phyloP scores from a whole-genome alignment of 2,888 invertebrate species.

The Caenorhabditis doughertyi region DNA sequence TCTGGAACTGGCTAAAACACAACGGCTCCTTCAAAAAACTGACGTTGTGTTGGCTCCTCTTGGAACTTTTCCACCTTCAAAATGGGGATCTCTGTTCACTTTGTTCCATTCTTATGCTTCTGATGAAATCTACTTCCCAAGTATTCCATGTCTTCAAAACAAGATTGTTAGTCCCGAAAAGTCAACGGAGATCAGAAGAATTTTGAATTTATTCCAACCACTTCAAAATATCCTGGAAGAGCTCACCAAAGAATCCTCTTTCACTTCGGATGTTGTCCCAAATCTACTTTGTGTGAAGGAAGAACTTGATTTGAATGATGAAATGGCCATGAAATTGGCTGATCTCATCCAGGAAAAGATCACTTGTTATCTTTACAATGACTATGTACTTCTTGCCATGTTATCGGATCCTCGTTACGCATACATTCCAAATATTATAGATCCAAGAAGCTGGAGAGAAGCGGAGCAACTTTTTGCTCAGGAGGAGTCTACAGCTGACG shows the following conservation, averaged over 20 bases:
- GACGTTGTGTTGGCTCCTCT: neutral
- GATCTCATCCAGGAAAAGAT: neutral
- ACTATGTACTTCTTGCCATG: neutral
- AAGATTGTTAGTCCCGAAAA: neutral
- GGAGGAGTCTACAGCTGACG: neutral
- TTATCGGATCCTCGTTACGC: conserved; percentile 17
- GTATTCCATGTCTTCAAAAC: neutral
- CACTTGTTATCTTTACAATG: neutral
- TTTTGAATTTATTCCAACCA: neutral
- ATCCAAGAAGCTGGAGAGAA: conserved; percentile 4
- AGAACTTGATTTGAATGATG: neutral
- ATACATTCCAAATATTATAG: conserved; percentile 6
- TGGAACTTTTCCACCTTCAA: neutral
- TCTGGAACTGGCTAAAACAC: neutral
- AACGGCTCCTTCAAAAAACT: neutral
- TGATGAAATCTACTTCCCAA: neutral
- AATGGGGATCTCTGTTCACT: neutral
- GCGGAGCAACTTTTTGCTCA: neutral
- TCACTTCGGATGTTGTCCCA: conserved; percentile 16
- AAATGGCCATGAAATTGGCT: neutral
- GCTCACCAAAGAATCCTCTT: neutral
- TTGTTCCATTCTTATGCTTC: neutral
- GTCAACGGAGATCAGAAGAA: neutral
- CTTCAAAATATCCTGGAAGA: no score
- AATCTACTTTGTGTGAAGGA: conserved; percentile 8